A percentile compares a stretch with the other conserved stretches of the same genome.
Conservation (phyloP, 2,888 invertebrate genomes). For the Drosophila bunnanda region DNA sequence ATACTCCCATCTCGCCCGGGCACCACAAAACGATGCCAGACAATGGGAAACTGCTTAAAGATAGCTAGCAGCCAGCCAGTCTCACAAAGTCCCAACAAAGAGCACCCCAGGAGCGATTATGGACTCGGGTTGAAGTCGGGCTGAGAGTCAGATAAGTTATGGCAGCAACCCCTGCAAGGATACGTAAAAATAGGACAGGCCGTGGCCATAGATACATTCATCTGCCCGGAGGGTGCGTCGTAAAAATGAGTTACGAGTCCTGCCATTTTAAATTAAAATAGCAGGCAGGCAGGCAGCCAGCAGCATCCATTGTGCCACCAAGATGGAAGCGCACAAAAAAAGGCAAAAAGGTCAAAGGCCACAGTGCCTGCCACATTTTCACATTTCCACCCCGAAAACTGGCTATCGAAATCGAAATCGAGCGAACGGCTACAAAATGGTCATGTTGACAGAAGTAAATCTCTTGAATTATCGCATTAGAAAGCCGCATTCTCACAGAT, state of each 20-base stretch:
- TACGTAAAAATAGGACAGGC: conserved; percentile 79
- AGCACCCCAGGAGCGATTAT: conserved; percentile 82
- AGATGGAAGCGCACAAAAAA: conserved; percentile 56
- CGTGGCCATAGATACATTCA: conserved; percentile 38
- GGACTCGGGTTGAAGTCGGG: conserved; percentile 46
- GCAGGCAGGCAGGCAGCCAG: conserved; percentile 52
- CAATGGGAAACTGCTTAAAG: conserved; percentile 69
- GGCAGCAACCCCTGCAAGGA: conserved; percentile 76
- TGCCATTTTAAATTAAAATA: conserved; percentile 83
- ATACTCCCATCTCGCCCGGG: conserved; percentile 65
- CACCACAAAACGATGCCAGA: conserved; percentile 75
- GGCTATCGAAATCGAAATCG: conserved; percentile 15
- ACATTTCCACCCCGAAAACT: conserved; percentile 65
- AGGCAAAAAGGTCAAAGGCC: conserved; percentile 75
- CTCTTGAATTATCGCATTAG: conserved; percentile 83
- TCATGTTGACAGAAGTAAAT: conserved; percentile 84
- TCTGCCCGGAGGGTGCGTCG: conserved; percentile 69
- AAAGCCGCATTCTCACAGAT: conserved; percentile 76
- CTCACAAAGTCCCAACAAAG: conserved; percentile 60
- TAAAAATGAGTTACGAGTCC: conserved; percentile 84
- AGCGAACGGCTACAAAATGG: conserved; percentile 69
- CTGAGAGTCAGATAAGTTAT: conserved; percentile 76
- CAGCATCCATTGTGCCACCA: conserved; percentile 45
- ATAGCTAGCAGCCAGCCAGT: conserved; percentile 40
- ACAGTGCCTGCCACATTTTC: conserved; percentile 63